Evolutionary conservation across 2,797 vertebrate genomes (phyloP), one percentile per base, ranked within the genome.

Genomic region (Xerus rutilus): DNA sequence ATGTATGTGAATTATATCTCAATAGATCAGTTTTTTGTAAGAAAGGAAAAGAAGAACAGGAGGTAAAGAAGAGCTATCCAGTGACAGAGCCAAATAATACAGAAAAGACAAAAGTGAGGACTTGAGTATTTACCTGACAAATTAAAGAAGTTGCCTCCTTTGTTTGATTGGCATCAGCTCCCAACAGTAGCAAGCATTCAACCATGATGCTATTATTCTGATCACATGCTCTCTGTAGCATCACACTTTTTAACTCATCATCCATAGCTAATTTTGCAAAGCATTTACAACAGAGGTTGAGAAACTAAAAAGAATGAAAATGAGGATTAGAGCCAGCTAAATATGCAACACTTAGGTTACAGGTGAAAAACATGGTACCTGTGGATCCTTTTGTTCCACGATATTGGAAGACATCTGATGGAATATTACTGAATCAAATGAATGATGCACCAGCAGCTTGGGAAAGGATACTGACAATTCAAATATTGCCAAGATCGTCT

Each of bases 181-280:
- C 99, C 93, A 99, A 96, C 0, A 99, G 98, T 43, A 99, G 99
- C 72, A 99, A 98, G 95, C 99, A 99, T 97, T 99, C 99, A 3
- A 98, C 99, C 99, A 99, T 99, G 65, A 97, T 67, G 2, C 98
- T 98, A 12, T 99, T 99, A 30, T 98, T 98, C 47, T 99, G 99
- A 69, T 98, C 96, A 81, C 99, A 99, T 0, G 99, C 99, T 97
- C 99, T 99, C 95, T 99, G 99, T 95, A 99, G 98, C 99, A 99
- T 99, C 47, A 47, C 92, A 95, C 98, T 99, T 98, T 99, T 99
- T 57, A 99, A 98, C 89, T 99, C 99, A 0, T 98, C 95, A 74
- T 99, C 98, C 67, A 97, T 81, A 92, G 98, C 98, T 98, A 99
- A 98, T 98, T 99, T 99, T 15, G 98, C 99, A 98, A 99, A 98